Evolutionary conservation across 2,797 vertebrate species (phyloP).

Genomic region (Vespertilio murinus): DNA sequence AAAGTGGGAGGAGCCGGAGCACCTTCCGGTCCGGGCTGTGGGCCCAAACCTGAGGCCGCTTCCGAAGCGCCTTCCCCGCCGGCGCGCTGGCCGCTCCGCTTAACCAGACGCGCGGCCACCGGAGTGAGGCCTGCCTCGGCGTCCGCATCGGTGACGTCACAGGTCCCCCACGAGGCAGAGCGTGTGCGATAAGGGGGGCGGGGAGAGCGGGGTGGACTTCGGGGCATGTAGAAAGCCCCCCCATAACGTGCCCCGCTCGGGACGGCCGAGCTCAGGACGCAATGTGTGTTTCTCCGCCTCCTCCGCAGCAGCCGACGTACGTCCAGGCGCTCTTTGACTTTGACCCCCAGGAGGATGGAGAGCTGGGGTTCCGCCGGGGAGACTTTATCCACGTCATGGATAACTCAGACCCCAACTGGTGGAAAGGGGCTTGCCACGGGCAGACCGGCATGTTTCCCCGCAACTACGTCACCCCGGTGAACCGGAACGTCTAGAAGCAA

Average conservation of each 20-base stretch:
- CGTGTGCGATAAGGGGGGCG: rapidly evolving
- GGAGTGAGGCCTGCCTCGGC: rapidly evolving
- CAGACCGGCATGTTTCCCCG: slow-evolving; percentile 99
- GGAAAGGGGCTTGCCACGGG: slow-evolving; percentile 98
- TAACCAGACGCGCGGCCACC: rapidly evolving
- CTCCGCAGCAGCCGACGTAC: slow-evolving; percentile 93
- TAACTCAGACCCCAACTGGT: slow-evolving; percentile 97
- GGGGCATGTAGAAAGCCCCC: not conserved
- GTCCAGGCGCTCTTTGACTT: slow-evolving; percentile 99
- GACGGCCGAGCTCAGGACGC: not conserved
- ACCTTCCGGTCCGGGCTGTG: not conserved
- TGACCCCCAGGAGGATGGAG: slow-evolving; percentile 98
- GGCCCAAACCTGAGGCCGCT: not conserved
- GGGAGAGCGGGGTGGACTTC: not conserved
- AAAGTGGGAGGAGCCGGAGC: not conserved
- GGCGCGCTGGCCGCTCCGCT: no score
- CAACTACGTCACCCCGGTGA: slow-evolving; percentile 98
- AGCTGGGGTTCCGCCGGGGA: slow-evolving; percentile 96
- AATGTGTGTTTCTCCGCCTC: not conserved
- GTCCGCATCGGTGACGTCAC: not conserved
- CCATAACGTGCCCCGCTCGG: rapidly evolving
- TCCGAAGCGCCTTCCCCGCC: not conserved
- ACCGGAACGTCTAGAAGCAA: slow-evolving; percentile 93
- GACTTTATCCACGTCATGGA: slow-evolving; percentile 99
- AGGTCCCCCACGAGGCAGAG: rapidly evolving